These are phyloP conservation scores for Coranthus polyacanthus DNA, from an alignment of 2,797 vertebrate genomes.

Conservation along the genomic window DNA sequence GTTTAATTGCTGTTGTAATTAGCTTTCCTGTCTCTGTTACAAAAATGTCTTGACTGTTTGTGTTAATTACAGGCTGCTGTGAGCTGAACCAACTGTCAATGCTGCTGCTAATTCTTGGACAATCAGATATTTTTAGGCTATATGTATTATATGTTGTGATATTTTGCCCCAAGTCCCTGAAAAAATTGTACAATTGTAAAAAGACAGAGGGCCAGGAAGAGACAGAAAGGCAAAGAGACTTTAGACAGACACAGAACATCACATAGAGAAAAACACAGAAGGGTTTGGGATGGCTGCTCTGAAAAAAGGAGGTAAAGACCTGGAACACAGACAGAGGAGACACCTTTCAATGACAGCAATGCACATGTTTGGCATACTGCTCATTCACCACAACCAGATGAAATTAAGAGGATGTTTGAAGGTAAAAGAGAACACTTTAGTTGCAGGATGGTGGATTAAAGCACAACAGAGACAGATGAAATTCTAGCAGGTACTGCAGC, in stretches of 20 bases:
- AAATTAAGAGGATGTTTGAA: background rate
- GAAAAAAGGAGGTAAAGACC: conserved; percentile 32
- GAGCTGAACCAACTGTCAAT: conserved; percentile 49
- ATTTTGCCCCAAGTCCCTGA: conserved; percentile 39
- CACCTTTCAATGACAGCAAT: conserved; percentile 22
- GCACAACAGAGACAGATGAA: background rate
- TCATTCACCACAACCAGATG: too few species aligned
- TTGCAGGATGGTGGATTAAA: conserved; percentile 9
- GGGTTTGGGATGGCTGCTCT: conserved; percentile 15
- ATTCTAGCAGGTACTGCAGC: conserved; percentile 4
- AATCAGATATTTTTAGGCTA: conserved; percentile 1
- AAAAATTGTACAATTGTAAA: background rate
- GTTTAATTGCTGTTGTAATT: conserved; percentile 24
- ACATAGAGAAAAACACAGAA: conserved; percentile 28
- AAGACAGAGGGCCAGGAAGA: conserved; percentile 13
- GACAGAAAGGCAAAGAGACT: conserved; percentile 23
- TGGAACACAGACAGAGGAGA: conserved; percentile 50
- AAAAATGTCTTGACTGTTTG: conserved; percentile 24
- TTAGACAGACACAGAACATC: conserved; percentile 20
- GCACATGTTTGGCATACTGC: conserved; percentile 10
- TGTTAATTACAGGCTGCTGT: conserved; percentile 41
- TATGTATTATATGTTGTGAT: background rate
- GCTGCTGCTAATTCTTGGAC: conserved; percentile 37
- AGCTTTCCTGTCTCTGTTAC: conserved; percentile 15
- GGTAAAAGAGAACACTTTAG: background rate